Evolutionary conservation across 1,140 invertebrate genomes (phyloP).

Genomic region (Drosophila ananassae): DNA sequence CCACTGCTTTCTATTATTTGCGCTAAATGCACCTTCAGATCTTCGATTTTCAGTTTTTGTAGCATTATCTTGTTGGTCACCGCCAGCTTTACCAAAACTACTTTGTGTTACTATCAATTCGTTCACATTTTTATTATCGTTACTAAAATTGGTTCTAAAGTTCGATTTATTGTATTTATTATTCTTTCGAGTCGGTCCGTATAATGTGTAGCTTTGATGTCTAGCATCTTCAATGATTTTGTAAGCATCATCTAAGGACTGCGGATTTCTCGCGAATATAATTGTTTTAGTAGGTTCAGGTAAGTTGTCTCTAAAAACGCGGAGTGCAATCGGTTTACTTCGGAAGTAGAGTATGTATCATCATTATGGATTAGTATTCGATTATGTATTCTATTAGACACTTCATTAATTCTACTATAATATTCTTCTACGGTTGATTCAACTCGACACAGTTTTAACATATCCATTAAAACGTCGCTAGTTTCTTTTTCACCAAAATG

Average conservation of each 20-base stretch:
- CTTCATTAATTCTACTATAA: constrained; percentile 10
- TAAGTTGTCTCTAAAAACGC: constrained; percentile 21
- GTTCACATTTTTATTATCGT: constrained; percentile 9
- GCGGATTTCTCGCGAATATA: constrained; percentile 24
- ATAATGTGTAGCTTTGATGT: constrained; percentile 14
- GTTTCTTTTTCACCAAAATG: constrained; percentile 6
- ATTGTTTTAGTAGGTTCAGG: constrained; percentile 36
- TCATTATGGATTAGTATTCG: constrained; percentile 26
- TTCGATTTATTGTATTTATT: constrained; percentile 6
- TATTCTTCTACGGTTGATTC: constrained; percentile 11
- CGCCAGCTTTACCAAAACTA: neutral
- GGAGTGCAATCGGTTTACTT: constrained; percentile 34
- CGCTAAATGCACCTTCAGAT: constrained; percentile 5
- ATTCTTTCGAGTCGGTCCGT: constrained; percentile 5
- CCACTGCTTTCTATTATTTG: constrained; percentile 1
- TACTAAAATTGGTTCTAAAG: constrained; percentile 4
- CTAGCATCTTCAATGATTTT: constrained; percentile 4
- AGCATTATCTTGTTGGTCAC: neutral
- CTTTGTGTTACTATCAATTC: neutral
- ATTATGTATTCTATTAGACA: constrained; percentile 15
- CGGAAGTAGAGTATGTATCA: constrained; percentile 13
- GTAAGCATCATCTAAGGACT: constrained; percentile 5
- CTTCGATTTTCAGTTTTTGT: neutral
- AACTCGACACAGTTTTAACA: constrained; percentile 8
- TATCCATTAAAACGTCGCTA: constrained; percentile 10